These are phyloP conservation scores for Drosophila tristis DNA, from an alignment of 1,140 invertebrate genomes.

Conservation along the genomic window DNA sequence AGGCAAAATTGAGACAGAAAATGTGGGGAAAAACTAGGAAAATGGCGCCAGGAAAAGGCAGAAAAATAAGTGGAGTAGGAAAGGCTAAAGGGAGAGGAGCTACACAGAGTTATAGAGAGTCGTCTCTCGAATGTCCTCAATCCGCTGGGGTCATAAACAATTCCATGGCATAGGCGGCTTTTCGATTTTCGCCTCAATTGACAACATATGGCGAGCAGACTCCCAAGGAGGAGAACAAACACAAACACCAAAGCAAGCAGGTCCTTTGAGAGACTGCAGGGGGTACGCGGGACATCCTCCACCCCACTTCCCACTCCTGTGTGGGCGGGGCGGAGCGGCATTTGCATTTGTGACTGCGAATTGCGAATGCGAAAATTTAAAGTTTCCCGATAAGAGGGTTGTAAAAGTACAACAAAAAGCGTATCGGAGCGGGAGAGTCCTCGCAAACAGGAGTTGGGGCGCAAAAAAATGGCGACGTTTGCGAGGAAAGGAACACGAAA, in stretches of 20 bases:
- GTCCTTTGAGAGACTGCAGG: neutral
- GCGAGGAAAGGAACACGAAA: slow-evolving; percentile 66
- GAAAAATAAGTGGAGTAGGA: neutral
- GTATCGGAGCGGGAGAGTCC: slow-evolving; percentile 9
- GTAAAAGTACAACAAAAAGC: slow-evolving; percentile 73
- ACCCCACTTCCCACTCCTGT: neutral
- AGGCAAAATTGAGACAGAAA: slow-evolving; percentile 26
- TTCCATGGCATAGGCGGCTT: slow-evolving; percentile 72
- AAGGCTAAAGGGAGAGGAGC: slow-evolving; percentile 11
- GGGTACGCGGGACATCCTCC: neutral
- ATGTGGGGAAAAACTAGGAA: slow-evolving; percentile 52
- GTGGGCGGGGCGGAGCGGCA: slow-evolving; percentile 63
- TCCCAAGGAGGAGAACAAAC: slow-evolving; percentile 34
- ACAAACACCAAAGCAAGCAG: slow-evolving; percentile 3
- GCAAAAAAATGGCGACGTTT: slow-evolving; percentile 73
- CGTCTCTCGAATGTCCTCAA: slow-evolving; percentile 42
- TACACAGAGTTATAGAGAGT: slow-evolving; percentile 11
- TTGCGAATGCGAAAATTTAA: slow-evolving; percentile 80
- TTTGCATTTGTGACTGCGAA: slow-evolving; percentile 79
- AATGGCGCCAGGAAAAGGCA: slow-evolving; percentile 10
- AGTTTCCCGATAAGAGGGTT: slow-evolving; percentile 79
- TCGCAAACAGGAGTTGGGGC: slow-evolving; percentile 23
- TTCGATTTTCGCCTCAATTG: slow-evolving; percentile 81
- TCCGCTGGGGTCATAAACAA: slow-evolving; percentile 73
- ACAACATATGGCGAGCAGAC: slow-evolving; percentile 76